These are phyloP conservation scores for Coracias cyanogaster DNA, from an alignment of 2,797 vertebrate species.

Conservation along the genomic window DNA sequence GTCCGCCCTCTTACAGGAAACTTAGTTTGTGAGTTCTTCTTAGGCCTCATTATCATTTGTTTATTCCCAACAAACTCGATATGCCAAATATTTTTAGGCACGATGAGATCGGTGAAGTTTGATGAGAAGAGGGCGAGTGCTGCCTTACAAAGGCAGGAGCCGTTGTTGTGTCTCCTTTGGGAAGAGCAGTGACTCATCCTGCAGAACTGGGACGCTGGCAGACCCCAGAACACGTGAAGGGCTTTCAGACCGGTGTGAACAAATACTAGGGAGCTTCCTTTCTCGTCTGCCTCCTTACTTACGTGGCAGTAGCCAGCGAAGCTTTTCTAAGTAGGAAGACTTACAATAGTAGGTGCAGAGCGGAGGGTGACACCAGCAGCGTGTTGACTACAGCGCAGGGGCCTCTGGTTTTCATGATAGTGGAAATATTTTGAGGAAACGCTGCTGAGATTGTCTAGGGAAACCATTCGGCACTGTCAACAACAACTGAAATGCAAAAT, in stretches of 20 bases:
- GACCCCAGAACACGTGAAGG: neutral
- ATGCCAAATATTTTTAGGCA: slow-evolving; percentile 45
- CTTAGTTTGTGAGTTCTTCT: neutral
- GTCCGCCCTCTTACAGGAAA: neutral
- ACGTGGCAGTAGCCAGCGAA: neutral
- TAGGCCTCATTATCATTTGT: slow-evolving; percentile 35
- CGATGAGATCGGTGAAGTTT: neutral
- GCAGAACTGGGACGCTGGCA: neutral
- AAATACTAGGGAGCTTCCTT: neutral
- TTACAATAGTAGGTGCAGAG: rapidly evolving
- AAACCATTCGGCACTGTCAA: neutral
- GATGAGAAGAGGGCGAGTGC: neutral
- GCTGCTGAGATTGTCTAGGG: neutral
- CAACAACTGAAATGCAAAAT: neutral
- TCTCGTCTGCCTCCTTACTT: neutral
- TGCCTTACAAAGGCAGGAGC: neutral
- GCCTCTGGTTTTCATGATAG: neutral
- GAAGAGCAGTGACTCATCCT: neutral
- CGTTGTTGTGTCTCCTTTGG: neutral
- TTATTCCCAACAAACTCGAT: slow-evolving; percentile 46
- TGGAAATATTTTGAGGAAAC: neutral
- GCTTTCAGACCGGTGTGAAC: neutral
- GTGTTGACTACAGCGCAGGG: rapidly evolving
- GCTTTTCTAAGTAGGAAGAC: neutral
- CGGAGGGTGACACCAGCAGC: neutral